Percentiles rank a stretch among this genome's conserved stretches.
Conservation (phyloP, 2,888 invertebrate species). For the Drosophila rellima region DNA sequence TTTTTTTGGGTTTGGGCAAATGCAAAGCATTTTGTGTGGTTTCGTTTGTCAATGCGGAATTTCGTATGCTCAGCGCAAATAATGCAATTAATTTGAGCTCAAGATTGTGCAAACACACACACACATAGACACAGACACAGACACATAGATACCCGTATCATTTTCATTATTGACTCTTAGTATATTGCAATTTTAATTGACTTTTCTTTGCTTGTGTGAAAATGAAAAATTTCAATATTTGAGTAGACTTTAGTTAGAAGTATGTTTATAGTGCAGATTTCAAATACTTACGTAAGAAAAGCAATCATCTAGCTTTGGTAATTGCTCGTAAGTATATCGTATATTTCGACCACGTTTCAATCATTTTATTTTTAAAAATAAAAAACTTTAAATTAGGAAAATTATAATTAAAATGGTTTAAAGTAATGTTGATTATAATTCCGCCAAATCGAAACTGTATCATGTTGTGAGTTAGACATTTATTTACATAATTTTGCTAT, state of each 20-base stretch:
- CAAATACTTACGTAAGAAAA: background rate
- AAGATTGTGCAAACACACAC: conserved; percentile 35
- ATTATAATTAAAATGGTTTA: no score
- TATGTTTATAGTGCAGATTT: conserved; percentile 1
- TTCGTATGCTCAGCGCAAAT: conserved; percentile 57
- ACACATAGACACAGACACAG: conserved; percentile 8
- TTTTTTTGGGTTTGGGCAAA: conserved; percentile 17
- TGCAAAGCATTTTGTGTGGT: conserved; percentile 52
- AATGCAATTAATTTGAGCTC: conserved; percentile 57
- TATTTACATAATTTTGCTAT: no score
- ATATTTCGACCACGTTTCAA: no score
- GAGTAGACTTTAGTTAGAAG: background rate
- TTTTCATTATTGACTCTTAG: conserved; percentile 18
- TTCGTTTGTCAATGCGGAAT: conserved; percentile 38
- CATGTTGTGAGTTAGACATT: no score
- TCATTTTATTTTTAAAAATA: no score
- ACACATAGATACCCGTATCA: conserved; percentile 1
- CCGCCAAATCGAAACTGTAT: no score
- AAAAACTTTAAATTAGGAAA: no score
- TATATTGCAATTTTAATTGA: conserved; percentile 18
- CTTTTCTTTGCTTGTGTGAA: conserved; percentile 8
- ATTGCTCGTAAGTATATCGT: background rate
- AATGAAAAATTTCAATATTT: conserved; percentile 9
- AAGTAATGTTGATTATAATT: no score
- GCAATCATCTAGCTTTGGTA: background rate